Evolutionary conservation across 2,888 invertebrate species (phyloP).

Genomic region (Bellardia pandia): DNA sequence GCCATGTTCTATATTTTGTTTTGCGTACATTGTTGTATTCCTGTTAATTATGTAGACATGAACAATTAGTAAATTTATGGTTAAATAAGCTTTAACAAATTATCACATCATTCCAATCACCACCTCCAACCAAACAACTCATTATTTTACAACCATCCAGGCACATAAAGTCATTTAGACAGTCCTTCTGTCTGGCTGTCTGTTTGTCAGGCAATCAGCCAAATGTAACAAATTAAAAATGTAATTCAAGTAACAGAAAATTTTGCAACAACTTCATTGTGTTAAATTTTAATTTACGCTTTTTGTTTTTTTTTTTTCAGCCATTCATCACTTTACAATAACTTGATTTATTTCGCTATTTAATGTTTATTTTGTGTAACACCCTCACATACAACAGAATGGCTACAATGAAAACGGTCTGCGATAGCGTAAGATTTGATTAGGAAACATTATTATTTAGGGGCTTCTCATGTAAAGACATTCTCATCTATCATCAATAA

Average conservation of each 20-base stretch:
- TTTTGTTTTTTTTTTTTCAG: slow-evolving; percentile 8
- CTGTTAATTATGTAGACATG: slow-evolving; percentile 65
- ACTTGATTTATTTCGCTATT: slow-evolving; percentile 41
- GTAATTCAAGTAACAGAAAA: slow-evolving; percentile 40
- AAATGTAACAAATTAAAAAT: slow-evolving; percentile 48
- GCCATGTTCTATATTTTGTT: slow-evolving; percentile 1
- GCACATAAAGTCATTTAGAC: not conserved
- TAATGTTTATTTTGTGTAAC: slow-evolving; percentile 18
- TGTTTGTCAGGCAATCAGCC: not conserved
- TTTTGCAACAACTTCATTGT: slow-evolving; percentile 55
- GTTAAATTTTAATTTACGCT: slow-evolving; percentile 49
- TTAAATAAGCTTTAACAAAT: slow-evolving; percentile 56
- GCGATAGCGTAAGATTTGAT: not conserved
- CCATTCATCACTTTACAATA: slow-evolving; percentile 35
- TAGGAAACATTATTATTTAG: not conserved
- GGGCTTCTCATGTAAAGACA: too few species aligned
- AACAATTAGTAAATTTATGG: slow-evolving; percentile 61
- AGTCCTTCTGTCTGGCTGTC: not conserved
- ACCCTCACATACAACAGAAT: slow-evolving; percentile 16
- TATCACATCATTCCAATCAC: slow-evolving; percentile 54
- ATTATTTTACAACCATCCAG: not conserved
- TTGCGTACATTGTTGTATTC: slow-evolving; percentile 14
- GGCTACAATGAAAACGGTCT: not conserved
- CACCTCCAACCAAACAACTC: not conserved
- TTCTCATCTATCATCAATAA: too few species aligned